Evolutionary conservation across 2,797 vertebrate species (phyloP).

Genomic region (Spea hammondii): DNA sequence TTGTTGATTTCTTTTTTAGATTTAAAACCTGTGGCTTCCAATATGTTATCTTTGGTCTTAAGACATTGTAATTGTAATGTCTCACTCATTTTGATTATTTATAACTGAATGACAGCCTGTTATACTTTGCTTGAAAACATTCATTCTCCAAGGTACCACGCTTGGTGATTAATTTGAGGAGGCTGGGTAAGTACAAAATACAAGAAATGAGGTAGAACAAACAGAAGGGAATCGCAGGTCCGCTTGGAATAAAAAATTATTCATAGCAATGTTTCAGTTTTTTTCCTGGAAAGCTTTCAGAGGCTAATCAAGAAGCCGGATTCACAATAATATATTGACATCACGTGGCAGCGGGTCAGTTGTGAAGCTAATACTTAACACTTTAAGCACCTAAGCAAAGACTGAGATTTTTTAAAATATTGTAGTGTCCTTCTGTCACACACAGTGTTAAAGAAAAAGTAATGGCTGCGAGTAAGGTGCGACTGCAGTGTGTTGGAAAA

Average conservation of each 20-base stretch:
- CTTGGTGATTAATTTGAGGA: constrained; percentile 42
- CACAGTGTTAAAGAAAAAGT: not conserved
- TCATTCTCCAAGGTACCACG: constrained; percentile 45
- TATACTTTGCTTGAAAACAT: constrained; percentile 49
- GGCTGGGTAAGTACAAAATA: constrained; percentile 50
- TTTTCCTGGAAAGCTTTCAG: constrained; percentile 61
- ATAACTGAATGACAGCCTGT: constrained; percentile 44
- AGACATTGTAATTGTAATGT: constrained; percentile 45
- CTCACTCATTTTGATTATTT: constrained; percentile 41
- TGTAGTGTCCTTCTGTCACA: not conserved
- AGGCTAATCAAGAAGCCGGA: constrained; percentile 54
- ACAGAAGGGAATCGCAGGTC: constrained; percentile 45
- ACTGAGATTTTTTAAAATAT: not conserved
- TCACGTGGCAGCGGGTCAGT: constrained; percentile 44
- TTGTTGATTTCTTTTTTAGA: constrained; percentile 61
- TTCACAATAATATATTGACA: constrained; percentile 50
- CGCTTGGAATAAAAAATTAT: constrained; percentile 54
- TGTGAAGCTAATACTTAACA: constrained; percentile 27
- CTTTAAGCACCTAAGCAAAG: not conserved
- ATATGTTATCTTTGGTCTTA: constrained; percentile 60
- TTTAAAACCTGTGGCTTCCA: constrained; percentile 63
- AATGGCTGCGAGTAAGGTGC: not conserved
- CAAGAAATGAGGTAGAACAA: constrained; percentile 50
- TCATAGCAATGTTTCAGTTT: constrained; percentile 60
- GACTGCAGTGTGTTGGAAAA: too few species aligned